Conservation (phyloP, 2,888 invertebrate genomes). For the Himalopsyche japonica region DNA sequence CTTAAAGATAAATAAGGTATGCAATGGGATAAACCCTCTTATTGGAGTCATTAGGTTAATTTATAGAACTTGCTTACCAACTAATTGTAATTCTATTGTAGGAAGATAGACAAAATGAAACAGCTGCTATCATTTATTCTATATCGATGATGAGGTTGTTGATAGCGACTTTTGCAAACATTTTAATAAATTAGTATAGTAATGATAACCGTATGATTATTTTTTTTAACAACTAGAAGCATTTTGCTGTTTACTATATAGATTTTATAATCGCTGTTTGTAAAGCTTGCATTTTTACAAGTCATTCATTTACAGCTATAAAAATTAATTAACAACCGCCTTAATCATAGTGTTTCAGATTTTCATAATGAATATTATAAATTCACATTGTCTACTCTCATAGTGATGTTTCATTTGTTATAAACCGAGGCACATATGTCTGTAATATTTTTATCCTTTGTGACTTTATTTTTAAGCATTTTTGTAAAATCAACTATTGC, state of each 20-base stretch:
- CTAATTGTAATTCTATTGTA: background rate
- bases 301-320: slow-evolving; percentile 7
- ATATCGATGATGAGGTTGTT: background rate
- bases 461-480: background rate
- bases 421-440: background rate
- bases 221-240: background rate
- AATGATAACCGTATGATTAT: background rate
- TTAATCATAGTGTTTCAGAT: no score
- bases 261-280: slow-evolving; percentile 34
- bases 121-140: background rate
- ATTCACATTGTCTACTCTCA: no score
- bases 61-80: background rate
- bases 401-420: background rate
- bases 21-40: background rate
- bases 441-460: background rate
- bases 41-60: slow-evolving; percentile 17
- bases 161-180: background rate
- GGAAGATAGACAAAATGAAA: background rate
- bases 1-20: background rate
- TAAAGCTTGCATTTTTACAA: slow-evolving; percentile 30
- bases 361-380: no score
- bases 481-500: background rate
- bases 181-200: background rate
- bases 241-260: slow-evolving; percentile 7
- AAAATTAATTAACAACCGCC: slow-evolving; percentile 8